A percentile compares a stretch with the other conserved stretches of the same genome.
Evolutionary conservation across 2,797 vertebrate species (phyloP).

Genomic region (Anabacerthia variegaticeps): DNA sequence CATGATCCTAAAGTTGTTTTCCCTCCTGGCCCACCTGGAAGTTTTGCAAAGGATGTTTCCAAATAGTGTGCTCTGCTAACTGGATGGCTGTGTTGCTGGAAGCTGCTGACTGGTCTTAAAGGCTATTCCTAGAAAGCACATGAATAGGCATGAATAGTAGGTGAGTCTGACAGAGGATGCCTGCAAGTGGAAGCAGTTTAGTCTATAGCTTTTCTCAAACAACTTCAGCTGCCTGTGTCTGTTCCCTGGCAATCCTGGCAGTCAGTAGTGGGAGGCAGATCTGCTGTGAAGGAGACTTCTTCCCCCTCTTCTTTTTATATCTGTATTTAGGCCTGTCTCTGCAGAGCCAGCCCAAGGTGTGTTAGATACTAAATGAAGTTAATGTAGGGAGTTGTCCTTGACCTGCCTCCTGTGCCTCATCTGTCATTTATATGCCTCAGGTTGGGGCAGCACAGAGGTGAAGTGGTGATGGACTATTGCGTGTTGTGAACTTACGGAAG

Average conservation of each 20-base stretch:
- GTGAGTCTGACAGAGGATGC: not conserved
- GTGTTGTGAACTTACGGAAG: not conserved
- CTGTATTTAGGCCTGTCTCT: not conserved
- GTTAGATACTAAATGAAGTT: not conserved
- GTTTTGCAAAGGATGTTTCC: not conserved
- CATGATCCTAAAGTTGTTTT: not conserved
- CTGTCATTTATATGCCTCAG: not conserved
- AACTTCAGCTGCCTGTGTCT: not conserved
- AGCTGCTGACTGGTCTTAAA: constrained; percentile 10
- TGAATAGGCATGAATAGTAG: constrained; percentile 15
- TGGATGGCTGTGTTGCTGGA: not conserved
- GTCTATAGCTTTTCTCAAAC: not conserved
- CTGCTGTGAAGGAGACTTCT: not conserved
- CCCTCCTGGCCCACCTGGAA: rapidly evolving
- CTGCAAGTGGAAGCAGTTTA: not conserved
- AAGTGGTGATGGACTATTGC: not conserved
- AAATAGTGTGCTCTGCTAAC: not conserved
- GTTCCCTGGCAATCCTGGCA: not conserved
- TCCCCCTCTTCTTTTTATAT: not conserved
- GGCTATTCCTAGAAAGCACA: not conserved
- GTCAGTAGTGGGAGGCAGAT: not conserved
- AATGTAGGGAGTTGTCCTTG: not conserved
- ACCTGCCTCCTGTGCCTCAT: not conserved
- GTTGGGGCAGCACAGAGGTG: not conserved
- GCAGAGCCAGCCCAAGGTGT: not conserved